Evolutionary conservation across 1,140 invertebrate species (phyloP).

Genomic region (Trichoplusia ni): DNA sequence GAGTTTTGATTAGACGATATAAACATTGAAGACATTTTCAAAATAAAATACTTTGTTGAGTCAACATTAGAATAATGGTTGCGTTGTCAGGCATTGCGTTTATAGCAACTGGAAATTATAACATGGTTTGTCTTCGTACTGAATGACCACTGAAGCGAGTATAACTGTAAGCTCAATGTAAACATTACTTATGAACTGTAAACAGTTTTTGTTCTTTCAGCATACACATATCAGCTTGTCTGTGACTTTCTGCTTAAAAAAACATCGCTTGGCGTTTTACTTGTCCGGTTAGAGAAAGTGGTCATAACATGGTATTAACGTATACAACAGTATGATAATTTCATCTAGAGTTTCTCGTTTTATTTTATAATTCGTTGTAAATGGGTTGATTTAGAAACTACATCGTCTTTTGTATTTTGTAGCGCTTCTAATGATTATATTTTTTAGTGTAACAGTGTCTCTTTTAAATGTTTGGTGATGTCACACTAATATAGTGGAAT

Average conservation of each 20-base stretch:
- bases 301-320: too few relatives aligned
- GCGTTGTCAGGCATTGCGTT: neutral
- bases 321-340: too few relatives aligned
- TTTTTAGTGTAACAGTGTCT: too few relatives aligned
- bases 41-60: neutral
- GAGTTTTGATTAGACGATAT: neutral
- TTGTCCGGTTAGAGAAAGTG: too few relatives aligned
- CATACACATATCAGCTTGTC: neutral
- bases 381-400: too few relatives aligned
- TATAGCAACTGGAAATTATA: slow-evolving; percentile 10
- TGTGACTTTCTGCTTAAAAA: neutral
- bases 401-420: too few relatives aligned
- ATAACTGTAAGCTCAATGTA: slow-evolving; percentile 8
- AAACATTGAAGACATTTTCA: neutral
- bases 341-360: too few relatives aligned
- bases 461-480: too few relatives aligned
- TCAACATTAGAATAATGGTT: neutral
- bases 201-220: slow-evolving; percentile 2
- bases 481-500: too few relatives aligned
- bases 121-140: slow-evolving; percentile 15
- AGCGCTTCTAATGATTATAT: too few relatives aligned
- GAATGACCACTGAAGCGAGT: slow-evolving; percentile 11
- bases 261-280: neutral
- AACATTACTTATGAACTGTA: slow-evolving; percentile 10
- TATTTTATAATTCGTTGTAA: too few relatives aligned